Evolutionary conservation across 2,888 invertebrate species (phyloP).

Genomic region (Acleris laterana): DNA sequence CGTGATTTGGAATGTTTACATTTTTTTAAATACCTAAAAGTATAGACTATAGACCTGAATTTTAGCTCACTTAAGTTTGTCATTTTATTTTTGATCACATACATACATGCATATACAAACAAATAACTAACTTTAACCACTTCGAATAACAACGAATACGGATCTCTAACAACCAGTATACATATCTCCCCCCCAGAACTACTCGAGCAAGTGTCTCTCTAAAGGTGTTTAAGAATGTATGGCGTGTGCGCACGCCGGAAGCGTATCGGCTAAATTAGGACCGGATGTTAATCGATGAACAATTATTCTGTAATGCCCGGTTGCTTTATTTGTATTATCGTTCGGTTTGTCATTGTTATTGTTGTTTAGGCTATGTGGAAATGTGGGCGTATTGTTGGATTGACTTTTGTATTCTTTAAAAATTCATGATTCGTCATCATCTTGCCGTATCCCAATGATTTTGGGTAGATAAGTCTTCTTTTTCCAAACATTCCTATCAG

Average conservation of each 20-base stretch:
- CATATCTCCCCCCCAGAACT: slow-evolving; percentile 10
- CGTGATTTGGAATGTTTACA: too few species aligned
- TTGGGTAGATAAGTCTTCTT: too few species aligned
- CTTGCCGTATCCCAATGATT: too few species aligned
- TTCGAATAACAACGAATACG: background rate
- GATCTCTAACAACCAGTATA: slow-evolving; percentile 19
- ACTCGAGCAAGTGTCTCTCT: slow-evolving; percentile 20
- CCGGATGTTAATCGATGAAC: slow-evolving; percentile 16
- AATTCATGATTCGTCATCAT: too few species aligned
- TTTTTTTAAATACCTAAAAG: too few species aligned
- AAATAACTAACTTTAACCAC: too few species aligned
- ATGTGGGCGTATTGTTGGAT: too few species aligned
- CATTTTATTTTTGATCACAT: background rate
- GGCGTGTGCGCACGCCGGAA: slow-evolving; percentile 19
- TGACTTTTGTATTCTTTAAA: too few species aligned
- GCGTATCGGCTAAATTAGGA: slow-evolving; percentile 27
- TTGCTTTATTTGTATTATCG: background rate
- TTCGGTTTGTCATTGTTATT: background rate
- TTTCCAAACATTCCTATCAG: too few species aligned
- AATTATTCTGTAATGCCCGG: slow-evolving; percentile 8
- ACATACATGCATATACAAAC: too few species aligned
- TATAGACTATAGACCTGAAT: too few species aligned
- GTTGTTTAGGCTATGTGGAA: background rate
- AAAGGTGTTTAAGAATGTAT: slow-evolving; percentile 33
- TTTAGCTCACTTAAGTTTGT: background rate